phyloP scores from a whole-genome alignment of 2,113 vertebrate genomes.

The Cottus gobio region DNA sequence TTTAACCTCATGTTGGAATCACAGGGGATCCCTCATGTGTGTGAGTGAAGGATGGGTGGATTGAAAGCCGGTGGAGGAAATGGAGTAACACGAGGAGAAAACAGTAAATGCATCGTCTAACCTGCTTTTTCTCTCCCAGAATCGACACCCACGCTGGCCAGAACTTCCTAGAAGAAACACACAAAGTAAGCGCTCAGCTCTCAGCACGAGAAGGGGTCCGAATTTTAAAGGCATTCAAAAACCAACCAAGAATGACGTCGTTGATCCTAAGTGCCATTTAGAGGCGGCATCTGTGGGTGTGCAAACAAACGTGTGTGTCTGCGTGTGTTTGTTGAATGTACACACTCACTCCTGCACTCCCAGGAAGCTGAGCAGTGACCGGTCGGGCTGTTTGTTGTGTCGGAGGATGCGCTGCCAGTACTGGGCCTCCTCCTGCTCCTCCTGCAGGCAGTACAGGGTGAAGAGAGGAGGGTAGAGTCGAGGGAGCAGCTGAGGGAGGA shows the following conservation, averaged over 20 bases:
- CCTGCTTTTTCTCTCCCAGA: slow-evolving; percentile 92
- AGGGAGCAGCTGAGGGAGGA: slow-evolving; percentile 93
- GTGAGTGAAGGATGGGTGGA: neutral
- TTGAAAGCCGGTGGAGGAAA: neutral
- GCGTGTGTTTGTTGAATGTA: neutral
- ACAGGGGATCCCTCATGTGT: neutral
- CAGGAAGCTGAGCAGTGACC: slow-evolving; percentile 90
- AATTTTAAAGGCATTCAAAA: neutral
- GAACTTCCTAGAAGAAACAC: slow-evolving; percentile 88
- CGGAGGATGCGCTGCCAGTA: slow-evolving; percentile 94
- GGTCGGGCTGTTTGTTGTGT: slow-evolving; percentile 93
- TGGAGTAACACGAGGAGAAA: neutral
- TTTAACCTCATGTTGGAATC: neutral
- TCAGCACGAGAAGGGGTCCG: neutral
- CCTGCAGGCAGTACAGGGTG: slow-evolving; percentile 92
- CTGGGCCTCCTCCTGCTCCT: slow-evolving; percentile 89
- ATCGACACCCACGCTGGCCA: slow-evolving; percentile 90
- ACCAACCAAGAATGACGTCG: neutral
- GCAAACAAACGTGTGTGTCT: neutral
- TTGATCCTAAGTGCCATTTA: neutral
- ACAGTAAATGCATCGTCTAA: slow-evolving; percentile 50
- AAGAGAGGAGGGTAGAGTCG: slow-evolving; percentile 96
- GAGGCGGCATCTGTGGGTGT: neutral
- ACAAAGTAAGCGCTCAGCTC: neutral
- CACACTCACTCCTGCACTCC: slow-evolving; percentile 90